Percentiles rank a stretch among this genome's conserved stretches.
phyloP scores from a whole-genome alignment of 2,113 vertebrate genomes.

The Corydoras maculifer region DNA sequence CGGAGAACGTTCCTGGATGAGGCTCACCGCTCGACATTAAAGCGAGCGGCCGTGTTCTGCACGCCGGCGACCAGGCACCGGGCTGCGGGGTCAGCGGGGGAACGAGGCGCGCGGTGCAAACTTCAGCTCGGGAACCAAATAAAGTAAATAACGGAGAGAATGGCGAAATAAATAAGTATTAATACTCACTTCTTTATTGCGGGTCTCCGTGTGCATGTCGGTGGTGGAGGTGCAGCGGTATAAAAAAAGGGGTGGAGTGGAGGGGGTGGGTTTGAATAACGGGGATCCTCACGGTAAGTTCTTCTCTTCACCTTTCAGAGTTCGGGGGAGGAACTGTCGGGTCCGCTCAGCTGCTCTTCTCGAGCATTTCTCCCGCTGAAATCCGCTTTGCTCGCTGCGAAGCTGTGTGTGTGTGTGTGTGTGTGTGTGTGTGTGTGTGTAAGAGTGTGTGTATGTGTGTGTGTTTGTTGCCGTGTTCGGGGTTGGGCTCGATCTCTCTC shows the following conservation, averaged over 20 bases:
- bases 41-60: too few species aligned
- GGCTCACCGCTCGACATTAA: too few species aligned
- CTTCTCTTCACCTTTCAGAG: slow-evolving; percentile 40
- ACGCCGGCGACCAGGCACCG: too few species aligned
- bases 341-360: slow-evolving; percentile 37
- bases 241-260: slow-evolving; percentile 56
- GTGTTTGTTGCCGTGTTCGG: slow-evolving; percentile 69
- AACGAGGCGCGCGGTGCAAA: not conserved
- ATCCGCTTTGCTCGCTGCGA: slow-evolving; percentile 43
- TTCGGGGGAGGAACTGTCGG: slow-evolving; percentile 17
- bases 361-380: slow-evolving; percentile 59
- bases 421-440: slow-evolving; percentile 65
- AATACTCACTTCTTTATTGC: slow-evolving; percentile 69
- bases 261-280: slow-evolving; percentile 55
- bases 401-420: slow-evolving; percentile 49
- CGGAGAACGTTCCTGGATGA: too few species aligned
- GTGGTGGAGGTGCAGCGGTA: slow-evolving; percentile 56
- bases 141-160: too few species aligned
- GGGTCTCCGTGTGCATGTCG: slow-evolving; percentile 75
- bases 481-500: slow-evolving; percentile 68
- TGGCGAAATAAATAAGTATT: slow-evolving; percentile 25
- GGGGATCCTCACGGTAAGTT: slow-evolving; percentile 42
- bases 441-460: slow-evolving; percentile 57
- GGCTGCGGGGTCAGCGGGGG: not conserved
- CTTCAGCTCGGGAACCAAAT: not conserved